A percentile compares a stretch with the other conserved stretches of the same genome.
Conservation (phyloP, 2,797 vertebrate genomes). For the Zenarchopterus dispar region DNA sequence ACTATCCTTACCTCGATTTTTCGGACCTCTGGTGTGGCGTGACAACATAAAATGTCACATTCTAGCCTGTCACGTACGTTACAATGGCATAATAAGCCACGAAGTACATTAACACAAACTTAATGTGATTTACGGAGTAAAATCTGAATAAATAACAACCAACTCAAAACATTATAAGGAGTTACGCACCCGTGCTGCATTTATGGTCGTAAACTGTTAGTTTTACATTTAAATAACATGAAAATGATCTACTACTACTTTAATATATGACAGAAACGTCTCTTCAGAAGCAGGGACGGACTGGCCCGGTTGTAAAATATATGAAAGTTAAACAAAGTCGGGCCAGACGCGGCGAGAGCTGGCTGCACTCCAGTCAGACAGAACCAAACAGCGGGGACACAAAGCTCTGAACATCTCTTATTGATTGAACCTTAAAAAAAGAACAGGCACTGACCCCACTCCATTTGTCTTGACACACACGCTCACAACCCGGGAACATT, state of each 20-base stretch:
- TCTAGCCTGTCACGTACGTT: neutral
- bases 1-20: conserved; percentile 14
- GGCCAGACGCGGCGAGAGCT: conserved; percentile 6
- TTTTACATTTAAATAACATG: too few species aligned
- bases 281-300: neutral
- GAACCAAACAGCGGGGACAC: conserved; percentile 8
- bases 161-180: neutral
- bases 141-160: neutral
- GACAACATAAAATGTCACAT: neutral
- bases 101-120: neutral
- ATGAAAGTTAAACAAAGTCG: conserved; percentile 6
- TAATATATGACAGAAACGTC: neutral
- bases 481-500: neutral
- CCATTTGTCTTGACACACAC: conserved; percentile 4
- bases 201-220: too few species aligned
- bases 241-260: neutral
- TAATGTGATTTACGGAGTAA: neutral
- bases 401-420: conserved; percentile 3
- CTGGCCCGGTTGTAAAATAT: conserved; percentile 2
- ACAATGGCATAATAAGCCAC: neutral
- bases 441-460: conserved; percentile 3
- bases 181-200: too few species aligned
- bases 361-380: conserved; percentile 34
- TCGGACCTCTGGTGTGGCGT: conserved; percentile 3
- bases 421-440: conserved; percentile 28